These are phyloP conservation scores for Philopedon plagiatum DNA, from an alignment of 2,888 invertebrate genomes.

Conservation along the genomic window DNA sequence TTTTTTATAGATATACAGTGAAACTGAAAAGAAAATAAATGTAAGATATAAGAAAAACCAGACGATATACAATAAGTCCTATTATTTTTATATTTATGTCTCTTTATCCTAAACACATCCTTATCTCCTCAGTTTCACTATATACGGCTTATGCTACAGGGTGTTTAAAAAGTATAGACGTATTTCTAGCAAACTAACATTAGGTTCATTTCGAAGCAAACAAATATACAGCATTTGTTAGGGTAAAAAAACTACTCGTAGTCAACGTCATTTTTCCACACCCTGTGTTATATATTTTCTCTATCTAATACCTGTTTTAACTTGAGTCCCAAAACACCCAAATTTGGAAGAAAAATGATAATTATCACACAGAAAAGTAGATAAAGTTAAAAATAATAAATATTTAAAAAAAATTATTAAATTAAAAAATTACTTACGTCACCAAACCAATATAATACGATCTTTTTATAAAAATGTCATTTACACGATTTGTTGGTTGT, in stretches of 20 bases:
- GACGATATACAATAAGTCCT: neutral
- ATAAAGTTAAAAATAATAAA: neutral
- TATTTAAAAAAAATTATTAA: neutral
- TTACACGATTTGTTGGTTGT: constrained; percentile 32
- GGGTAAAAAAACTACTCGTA: constrained; percentile 39
- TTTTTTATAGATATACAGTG: neutral
- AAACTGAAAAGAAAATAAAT: neutral
- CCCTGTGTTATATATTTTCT: constrained; percentile 32
- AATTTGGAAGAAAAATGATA: constrained; percentile 21
- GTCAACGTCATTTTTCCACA: constrained; percentile 42
- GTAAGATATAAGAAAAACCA: neutral
- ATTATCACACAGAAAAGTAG: neutral
- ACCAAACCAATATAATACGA: neutral
- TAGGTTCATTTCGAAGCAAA: constrained; percentile 22
- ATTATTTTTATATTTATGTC: neutral
- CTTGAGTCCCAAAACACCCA: constrained; percentile 47
- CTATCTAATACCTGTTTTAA: constrained; percentile 47
- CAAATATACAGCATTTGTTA: constrained; percentile 24
- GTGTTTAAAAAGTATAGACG: constrained; percentile 22
- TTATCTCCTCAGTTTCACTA: constrained; percentile 1
- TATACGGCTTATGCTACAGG: neutral
- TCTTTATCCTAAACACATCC: neutral
- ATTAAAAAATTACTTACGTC: neutral
- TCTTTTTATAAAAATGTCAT: neutral
- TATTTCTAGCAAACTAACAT: neutral